phyloP scores from a whole-genome alignment of 2,888 invertebrate species.

The Trichopoda pennipes region DNA sequence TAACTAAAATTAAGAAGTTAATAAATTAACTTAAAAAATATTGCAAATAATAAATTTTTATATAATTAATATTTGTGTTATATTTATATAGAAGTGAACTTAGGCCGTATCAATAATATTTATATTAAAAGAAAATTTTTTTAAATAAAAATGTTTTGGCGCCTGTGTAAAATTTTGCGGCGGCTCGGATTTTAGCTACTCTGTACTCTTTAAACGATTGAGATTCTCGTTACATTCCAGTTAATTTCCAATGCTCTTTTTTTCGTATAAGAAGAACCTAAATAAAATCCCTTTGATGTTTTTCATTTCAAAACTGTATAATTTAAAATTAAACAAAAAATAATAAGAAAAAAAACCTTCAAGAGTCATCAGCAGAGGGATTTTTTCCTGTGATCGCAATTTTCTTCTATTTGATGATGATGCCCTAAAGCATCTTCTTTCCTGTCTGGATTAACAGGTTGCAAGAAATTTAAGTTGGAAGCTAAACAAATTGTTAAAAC shows the following conservation, averaged over 20 bases:
- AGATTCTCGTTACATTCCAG: background rate
- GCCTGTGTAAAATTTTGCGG: background rate
- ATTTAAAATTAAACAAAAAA: background rate
- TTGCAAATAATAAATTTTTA: too few relatives aligned
- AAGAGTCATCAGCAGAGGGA: background rate
- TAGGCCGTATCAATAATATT: too few relatives aligned
- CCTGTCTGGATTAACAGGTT: constrained; percentile 55
- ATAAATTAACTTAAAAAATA: too few relatives aligned
- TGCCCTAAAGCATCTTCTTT: constrained; percentile 65
- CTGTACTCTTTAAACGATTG: background rate
- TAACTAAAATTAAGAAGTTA: too few relatives aligned
- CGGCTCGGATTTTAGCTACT: background rate
- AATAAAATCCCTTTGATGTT: constrained; percentile 15
- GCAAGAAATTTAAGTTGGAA: constrained; percentile 38
- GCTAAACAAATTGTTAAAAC: constrained; percentile 12
- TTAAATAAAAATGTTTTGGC: background rate
- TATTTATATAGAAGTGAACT: too few relatives aligned
- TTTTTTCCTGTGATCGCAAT: constrained; percentile 25
- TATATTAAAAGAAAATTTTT: too few relatives aligned
- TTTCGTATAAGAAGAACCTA: background rate
- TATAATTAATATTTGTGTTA: too few relatives aligned
- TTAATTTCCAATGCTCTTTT: background rate
- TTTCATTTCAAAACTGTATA: constrained; percentile 19
- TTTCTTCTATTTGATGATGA: background rate
- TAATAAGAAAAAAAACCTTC: background rate